These are phyloP conservation scores for Apostichopus japonicus DNA, from an alignment of 35 echinoderm and acorn worm genomes.

Conservation along the genomic window DNA sequence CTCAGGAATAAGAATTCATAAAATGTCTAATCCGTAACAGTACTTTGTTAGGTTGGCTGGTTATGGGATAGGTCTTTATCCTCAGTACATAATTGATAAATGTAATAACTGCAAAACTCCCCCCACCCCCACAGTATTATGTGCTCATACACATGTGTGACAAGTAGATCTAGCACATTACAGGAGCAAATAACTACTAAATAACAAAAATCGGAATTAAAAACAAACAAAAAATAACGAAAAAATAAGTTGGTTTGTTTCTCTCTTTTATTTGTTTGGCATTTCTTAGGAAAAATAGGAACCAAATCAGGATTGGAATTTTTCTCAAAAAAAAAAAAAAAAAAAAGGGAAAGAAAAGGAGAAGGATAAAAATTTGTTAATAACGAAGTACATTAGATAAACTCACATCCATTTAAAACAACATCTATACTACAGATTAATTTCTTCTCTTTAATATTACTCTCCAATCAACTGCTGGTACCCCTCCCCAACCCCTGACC, in stretches of 20 bases:
- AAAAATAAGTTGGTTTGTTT: background rate
- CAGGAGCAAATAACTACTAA: too few species aligned
- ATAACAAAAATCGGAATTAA: too few species aligned
- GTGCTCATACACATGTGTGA: too few species aligned
- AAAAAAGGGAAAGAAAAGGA: background rate
- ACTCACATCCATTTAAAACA: constrained; percentile 40
- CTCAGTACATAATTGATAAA: too few species aligned
- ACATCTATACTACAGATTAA: constrained; percentile 1
- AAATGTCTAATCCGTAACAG: too few species aligned
- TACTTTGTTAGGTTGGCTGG: too few species aligned
- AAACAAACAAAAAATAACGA: background rate
- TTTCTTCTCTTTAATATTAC: background rate
- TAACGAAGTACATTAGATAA: background rate
- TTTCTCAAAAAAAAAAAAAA: background rate
- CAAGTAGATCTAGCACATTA: too few species aligned
- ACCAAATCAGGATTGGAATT: constrained; percentile 17
- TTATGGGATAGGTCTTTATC: too few species aligned
- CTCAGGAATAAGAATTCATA: too few species aligned
- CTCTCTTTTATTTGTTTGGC: constrained; percentile 38
- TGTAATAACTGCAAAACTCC: too few species aligned
- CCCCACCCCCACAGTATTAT: too few species aligned
- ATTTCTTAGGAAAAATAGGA: constrained; percentile 42
- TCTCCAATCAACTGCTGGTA: background rate
- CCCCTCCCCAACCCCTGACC: background rate
- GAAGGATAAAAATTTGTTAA: background rate